Percentiles rank a stretch among this genome's conserved stretches.
Evolutionary conservation across 2,797 vertebrate genomes (phyloP).

Genomic region (Scomberomorus guttatus): DNA sequence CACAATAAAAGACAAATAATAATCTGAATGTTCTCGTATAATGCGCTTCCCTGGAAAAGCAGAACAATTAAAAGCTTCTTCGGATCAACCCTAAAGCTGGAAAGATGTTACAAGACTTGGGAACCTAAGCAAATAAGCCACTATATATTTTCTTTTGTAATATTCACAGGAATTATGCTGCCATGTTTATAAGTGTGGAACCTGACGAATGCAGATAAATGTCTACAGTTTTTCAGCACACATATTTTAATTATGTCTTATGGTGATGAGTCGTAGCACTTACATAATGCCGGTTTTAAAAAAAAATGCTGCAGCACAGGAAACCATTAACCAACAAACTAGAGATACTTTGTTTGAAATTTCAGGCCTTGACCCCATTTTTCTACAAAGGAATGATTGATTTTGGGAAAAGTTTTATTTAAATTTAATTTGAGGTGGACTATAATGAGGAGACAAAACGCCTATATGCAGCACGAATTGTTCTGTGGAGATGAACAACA

Average conservation of each 20-base stretch:
- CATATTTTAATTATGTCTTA: conserved; percentile 6
- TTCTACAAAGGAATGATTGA: neutral
- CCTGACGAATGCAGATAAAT: conserved; percentile 3
- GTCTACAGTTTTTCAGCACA: neutral
- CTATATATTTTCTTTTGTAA: conserved; percentile 2
- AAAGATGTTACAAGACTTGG: conserved; percentile 18
- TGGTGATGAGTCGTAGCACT: neutral
- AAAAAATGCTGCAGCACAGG: neutral
- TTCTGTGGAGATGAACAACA: neutral
- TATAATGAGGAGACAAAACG: neutral
- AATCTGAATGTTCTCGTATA: neutral
- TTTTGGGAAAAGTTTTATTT: neutral
- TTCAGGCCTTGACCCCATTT: too few relatives aligned
- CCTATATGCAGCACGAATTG: neutral
- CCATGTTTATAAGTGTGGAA: neutral
- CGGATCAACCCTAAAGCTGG: conserved; percentile 14
- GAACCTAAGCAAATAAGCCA: neutral
- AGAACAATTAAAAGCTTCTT: conserved; percentile 23
- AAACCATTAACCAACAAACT: neutral
- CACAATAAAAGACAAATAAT: conserved; percentile 28
- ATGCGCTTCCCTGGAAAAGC: conserved; percentile 9
- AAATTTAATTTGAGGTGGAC: neutral
- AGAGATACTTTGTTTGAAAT: too few relatives aligned
- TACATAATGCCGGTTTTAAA: neutral
- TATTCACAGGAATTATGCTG: conserved; percentile 1